Base-by-base conservation (phyloP, 2,113 vertebrate species). In the Caranx ignobilis region DNA sequence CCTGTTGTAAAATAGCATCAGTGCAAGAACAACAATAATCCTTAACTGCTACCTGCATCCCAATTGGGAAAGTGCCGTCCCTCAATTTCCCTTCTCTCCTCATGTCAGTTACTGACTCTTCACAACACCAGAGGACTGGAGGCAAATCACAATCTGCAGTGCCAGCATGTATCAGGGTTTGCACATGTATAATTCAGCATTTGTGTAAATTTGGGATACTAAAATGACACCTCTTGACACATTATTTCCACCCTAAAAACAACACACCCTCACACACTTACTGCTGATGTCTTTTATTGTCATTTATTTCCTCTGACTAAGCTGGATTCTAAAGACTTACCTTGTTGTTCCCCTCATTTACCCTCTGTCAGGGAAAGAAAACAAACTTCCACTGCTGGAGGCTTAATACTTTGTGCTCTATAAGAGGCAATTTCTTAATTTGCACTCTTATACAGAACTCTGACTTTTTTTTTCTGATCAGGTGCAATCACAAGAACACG, bases 161-260 rank as follows among this genome's bases (percentile, higher is more conserved):
- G 11, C 35, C 15, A 18, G 32, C 4, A 37, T 5, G 35, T 37
- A 7, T 7, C 7, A 41, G 35, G 7, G 21, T 50, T 35, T 57
- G 18, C 39, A 18, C 60, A 35, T 80, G n/a, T 60, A 18, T 26
- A 52, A 74, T 9, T 19, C 55, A 19, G 37, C 31, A 62, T 34
- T 64, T 34, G 18, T 69, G 47, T 34, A 47, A 45, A 26, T 21
- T 7, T 12, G 37, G 54, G 31, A 19, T 26, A 35, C 13, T 45
- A 8, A 63, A 71, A 45, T 37, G 48, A 55, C 59, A 54, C 9
- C 54, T 2, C 67, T 81, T 81, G 26, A 37, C 35, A 52, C 50
- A 61, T 54, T 12, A 54, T 43, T 74, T 39, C 54, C 9, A 13
- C 7, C n/a, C 45, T 39, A 43, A 34, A 35, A 74, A 80, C 62